Conservation (phyloP, 2,888 invertebrate species). For the Subacronicta megacephala region DNA sequence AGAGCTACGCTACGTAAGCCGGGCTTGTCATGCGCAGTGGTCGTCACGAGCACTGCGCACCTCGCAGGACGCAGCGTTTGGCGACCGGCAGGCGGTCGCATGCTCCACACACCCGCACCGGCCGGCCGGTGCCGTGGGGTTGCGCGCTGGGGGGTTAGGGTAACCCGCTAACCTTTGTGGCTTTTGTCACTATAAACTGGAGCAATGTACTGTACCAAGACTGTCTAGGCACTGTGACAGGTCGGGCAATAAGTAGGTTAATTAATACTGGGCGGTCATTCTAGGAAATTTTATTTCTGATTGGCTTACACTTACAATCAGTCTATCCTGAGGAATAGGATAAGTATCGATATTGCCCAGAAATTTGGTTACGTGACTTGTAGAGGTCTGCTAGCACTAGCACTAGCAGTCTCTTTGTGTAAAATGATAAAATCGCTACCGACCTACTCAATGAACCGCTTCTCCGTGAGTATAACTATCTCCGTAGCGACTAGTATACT, state of each 20-base stretch:
- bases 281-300: too few species aligned
- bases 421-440: too few species aligned
- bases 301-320: too few species aligned
- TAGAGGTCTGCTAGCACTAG: too few species aligned
- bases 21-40: constrained; percentile 56
- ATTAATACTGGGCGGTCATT: too few species aligned
- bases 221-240: constrained; percentile 22
- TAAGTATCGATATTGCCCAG: too few species aligned
- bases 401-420: too few species aligned
- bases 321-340: too few species aligned
- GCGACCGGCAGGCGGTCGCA: constrained; percentile 8
- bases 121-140: constrained; percentile 36
- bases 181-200: constrained; percentile 35
- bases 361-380: too few species aligned
- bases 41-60: constrained; percentile 41
- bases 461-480: too few species aligned
- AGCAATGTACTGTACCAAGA: constrained; percentile 31
- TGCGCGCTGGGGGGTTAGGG: constrained; percentile 44
- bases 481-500: too few species aligned
- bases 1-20: constrained; percentile 59
- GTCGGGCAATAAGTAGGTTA: constrained; percentile 3
- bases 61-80: constrained; percentile 24
- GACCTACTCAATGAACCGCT: too few species aligned
- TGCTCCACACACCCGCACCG: constrained; percentile 33
- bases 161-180: constrained; percentile 45